These are phyloP conservation scores for Smittia aterrima DNA, from an alignment of 2,888 invertebrate species.

Conservation along the genomic window DNA sequence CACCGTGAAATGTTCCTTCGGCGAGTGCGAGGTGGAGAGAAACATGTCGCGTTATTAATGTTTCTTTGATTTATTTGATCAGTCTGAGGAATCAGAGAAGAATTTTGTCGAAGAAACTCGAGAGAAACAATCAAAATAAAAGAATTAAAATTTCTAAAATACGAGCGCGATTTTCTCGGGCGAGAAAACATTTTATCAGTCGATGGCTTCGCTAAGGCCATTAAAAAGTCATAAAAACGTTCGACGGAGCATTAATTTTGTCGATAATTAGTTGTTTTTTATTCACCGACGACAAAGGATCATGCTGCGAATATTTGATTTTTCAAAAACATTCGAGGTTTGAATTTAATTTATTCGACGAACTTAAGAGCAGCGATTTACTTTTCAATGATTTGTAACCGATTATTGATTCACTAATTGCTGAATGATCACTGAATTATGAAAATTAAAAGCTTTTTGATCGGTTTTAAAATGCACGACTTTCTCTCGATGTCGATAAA, in stretches of 20 bases:
- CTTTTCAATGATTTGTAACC: background rate
- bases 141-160: conserved; percentile 5
- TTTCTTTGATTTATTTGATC: conserved; percentile 25
- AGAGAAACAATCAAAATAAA: background rate
- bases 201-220: background rate
- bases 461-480: too few species aligned
- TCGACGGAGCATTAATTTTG: background rate
- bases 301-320: conserved; percentile 36
- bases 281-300: conserved; percentile 31
- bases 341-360: background rate
- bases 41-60: conserved; percentile 32
- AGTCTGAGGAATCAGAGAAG: background rate
- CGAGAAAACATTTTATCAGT: conserved; percentile 17
- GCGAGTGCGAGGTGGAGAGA: background rate
- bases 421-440: background rate
- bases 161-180: background rate
- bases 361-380: background rate
- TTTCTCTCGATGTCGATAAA: too few species aligned
- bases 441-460: too few species aligned
- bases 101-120: background rate
- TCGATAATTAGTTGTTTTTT: conserved; percentile 26
- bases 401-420: background rate
- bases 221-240: conserved; percentile 27
- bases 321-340: background rate
- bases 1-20: background rate